Percentiles rank a stretch among this genome's conserved stretches.
These are phyloP conservation scores for Ariolimax columbianus DNA, from an alignment of 2,888 invertebrate species.

Conservation along the genomic window DNA sequence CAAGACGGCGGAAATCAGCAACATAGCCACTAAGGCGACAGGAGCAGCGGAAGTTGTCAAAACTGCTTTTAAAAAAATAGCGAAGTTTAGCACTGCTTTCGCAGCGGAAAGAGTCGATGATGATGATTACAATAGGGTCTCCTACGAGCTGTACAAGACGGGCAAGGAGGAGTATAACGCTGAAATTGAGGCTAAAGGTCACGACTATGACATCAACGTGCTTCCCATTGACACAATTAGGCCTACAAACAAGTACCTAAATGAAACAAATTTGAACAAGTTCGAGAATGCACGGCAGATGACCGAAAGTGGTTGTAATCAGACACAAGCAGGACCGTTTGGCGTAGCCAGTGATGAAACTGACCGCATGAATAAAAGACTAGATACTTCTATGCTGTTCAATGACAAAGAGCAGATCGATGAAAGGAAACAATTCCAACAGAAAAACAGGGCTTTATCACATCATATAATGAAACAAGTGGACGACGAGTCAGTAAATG, in stretches of 20 bases:
- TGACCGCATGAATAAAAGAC: neutral
- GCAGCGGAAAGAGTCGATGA: neutral
- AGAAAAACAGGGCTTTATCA: neutral
- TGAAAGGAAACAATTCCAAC: neutral
- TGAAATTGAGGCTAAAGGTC: neutral
- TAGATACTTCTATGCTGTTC: neutral
- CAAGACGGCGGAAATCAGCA: neutral
- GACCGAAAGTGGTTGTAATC: neutral
- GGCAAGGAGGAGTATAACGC: slow-evolving; percentile 7
- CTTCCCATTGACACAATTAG: neutral
- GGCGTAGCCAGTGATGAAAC: no score
- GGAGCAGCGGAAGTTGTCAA: neutral
- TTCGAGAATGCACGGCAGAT: neutral
- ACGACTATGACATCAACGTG: neutral
- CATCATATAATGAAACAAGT: neutral
- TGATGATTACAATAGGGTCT: neutral
- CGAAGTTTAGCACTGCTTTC: neutral
- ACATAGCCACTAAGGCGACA: no score
- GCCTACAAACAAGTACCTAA: neutral
- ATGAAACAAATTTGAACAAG: neutral
- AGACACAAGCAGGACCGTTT: neutral
- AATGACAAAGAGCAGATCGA: neutral
- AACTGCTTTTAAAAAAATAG: neutral
- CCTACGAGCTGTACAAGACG: slow-evolving; percentile 1
- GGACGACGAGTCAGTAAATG: neutral